Evolutionary conservation across 30 jellyfish, hydroid and myxozoan genomes (phyloP).

Genomic region (Cassiopea xamachana): DNA sequence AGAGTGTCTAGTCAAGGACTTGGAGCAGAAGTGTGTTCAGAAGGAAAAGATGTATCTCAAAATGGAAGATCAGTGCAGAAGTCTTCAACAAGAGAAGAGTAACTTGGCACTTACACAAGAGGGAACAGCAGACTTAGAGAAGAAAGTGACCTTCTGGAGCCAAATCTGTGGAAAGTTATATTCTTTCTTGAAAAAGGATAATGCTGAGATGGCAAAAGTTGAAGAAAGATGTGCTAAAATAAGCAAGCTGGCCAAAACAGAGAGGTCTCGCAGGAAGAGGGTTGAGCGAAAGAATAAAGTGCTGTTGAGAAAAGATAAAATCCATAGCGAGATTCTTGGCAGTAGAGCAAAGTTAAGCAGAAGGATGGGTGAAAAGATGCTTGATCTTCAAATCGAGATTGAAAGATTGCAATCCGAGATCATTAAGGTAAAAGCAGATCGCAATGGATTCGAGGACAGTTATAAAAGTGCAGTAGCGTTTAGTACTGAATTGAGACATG

Average conservation of each 20-base stretch:
- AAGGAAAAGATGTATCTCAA: neutral
- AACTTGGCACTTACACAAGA: neutral
- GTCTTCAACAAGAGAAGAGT: neutral
- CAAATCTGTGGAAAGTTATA: conserved; percentile 4
- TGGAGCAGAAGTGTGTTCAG: neutral
- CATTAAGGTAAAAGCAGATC: neutral
- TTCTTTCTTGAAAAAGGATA: neutral
- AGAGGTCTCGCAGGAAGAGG: neutral
- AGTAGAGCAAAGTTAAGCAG: neutral
- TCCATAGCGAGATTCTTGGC: too few relatives aligned
- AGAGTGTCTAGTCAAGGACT: neutral
- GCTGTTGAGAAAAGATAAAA: too few relatives aligned
- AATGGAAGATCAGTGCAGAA: neutral
- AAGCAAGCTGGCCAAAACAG: neutral
- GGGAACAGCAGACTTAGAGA: neutral
- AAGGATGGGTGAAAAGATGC: conserved; percentile 10
- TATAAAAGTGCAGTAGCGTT: neutral
- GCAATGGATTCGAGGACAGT: neutral
- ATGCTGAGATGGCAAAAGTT: neutral
- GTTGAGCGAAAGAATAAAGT: neutral
- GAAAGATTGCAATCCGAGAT: neutral
- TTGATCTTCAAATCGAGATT: neutral
- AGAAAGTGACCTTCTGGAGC: neutral
- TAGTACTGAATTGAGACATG: neutral
- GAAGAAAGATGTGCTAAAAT: neutral